Base-by-base conservation (phyloP, 2,113 vertebrate species). In the Muntiacus reevesi region DNA sequence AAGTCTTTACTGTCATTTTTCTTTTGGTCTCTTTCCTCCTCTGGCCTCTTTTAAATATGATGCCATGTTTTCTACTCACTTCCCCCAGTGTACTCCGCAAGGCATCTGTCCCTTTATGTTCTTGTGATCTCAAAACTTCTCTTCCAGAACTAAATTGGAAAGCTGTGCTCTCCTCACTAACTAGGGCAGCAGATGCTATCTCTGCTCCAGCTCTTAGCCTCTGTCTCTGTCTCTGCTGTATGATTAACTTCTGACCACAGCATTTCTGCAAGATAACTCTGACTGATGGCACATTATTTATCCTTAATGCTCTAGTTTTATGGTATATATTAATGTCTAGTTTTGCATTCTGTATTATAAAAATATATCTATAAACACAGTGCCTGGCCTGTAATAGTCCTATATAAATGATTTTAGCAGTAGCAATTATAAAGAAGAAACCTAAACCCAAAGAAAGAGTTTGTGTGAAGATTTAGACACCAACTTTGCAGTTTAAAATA, bases 51-150 rank as follows among this genome's bases (percentile, higher is more conserved):
- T 97, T 88, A 95, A 97, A 91, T 84, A 71, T 12, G 84, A 95
- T 88, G 64, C 92, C 3, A 3, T 96, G 95, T 98, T 97, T 96
- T 95, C 90, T 82, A 81, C 67, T 96, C 90, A 54, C 85, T 97
- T 97, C 94, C 94, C 89, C 84, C 93, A 83, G 76, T 21, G 1
- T 93, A 88, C 91, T 94, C 92, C 33, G 33, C 67, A 86, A 97
- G 95, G 94, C 96, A 96, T 98, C 98, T 98, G 97, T 97, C 92
- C 96, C 94, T 97, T 95, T 92, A 88, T 98, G 97, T 95, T 97
- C 96, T 96, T 98, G 94, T 97, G 97, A 97, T 96, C 98, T 93
- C 94, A 94, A 28, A 97, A 95, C 96, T 98, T 96, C 95, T 98
- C 87, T 97, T 92, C 96, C 92, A 97, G 96, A 97, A 90, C 97